Evolutionary conservation across 2,113 vertebrate species (phyloP).

Genomic region (Picathartes gymnocephalus): DNA sequence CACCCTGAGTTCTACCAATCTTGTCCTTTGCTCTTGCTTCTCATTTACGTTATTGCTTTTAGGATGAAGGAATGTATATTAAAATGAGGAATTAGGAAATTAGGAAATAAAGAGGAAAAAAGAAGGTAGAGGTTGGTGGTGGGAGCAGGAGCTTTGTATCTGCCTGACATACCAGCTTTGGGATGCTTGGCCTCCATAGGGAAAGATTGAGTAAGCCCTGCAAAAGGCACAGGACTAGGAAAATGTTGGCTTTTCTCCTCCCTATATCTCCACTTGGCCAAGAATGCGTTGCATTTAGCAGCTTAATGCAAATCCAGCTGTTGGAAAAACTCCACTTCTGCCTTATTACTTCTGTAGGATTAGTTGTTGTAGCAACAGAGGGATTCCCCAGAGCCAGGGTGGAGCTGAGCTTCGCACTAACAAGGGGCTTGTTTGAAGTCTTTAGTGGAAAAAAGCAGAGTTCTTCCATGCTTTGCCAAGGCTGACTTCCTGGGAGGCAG

Average conservation of each 20-base stretch:
- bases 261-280: background rate
- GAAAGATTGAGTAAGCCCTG: background rate
- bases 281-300: background rate
- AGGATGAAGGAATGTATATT: background rate
- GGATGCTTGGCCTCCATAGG: background rate
- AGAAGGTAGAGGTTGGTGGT: too few species aligned
- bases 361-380: conserved; percentile 21
- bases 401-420: background rate
- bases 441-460: background rate
- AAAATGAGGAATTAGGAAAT: too few species aligned
- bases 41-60: background rate
- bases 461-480: background rate
- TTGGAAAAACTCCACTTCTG: background rate
- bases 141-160: background rate
- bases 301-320: background rate
- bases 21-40: background rate
- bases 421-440: background rate
- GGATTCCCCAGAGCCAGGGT: background rate
- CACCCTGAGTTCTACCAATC: background rate
- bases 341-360: background rate
- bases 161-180: background rate
- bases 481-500: background rate
- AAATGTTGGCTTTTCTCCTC: background rate
- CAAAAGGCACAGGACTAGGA: background rate
- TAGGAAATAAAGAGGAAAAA: background rate